These are phyloP conservation scores for Isichthys henryi DNA, from an alignment of 2,113 vertebrate species.

Conservation along the genomic window DNA sequence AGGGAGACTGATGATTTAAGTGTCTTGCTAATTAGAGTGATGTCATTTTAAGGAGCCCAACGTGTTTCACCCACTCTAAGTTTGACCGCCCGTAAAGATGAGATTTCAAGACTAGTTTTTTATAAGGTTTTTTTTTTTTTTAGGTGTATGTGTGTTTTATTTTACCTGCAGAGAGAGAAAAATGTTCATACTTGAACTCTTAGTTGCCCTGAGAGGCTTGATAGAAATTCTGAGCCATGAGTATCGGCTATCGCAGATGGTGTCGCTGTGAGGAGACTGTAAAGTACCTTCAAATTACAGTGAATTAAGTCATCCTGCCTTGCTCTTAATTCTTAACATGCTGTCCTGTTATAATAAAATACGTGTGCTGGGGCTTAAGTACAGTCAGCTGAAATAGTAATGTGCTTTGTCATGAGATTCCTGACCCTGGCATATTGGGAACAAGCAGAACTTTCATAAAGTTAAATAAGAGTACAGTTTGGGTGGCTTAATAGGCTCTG, in stretches of 20 bases:
- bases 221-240: not conserved
- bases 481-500: not conserved
- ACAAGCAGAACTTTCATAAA: not conserved
- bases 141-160: not conserved
- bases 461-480: not conserved
- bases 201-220: not conserved
- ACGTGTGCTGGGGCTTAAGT: not conserved
- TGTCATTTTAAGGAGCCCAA: not conserved
- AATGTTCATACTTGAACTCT: not conserved
- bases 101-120: not conserved
- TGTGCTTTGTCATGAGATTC: not conserved
- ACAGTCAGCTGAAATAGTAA: not conserved
- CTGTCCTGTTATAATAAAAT: not conserved
- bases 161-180: not conserved
- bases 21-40: constrained; percentile 21
- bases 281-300: constrained; percentile 10
- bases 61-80: not conserved
- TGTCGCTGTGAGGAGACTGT: not conserved
- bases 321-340: not conserved
- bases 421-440: not conserved
- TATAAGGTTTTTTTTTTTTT: too few species aligned
- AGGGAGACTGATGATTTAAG: constrained; percentile 21
- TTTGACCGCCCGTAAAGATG: not conserved
- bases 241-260: not conserved
- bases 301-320: not conserved